Evolutionary conservation across 2,797 vertebrate species (phyloP), one percentile per base, ranked within the genome.

Genomic region (Oryzias dopingdopingensis): DNA sequence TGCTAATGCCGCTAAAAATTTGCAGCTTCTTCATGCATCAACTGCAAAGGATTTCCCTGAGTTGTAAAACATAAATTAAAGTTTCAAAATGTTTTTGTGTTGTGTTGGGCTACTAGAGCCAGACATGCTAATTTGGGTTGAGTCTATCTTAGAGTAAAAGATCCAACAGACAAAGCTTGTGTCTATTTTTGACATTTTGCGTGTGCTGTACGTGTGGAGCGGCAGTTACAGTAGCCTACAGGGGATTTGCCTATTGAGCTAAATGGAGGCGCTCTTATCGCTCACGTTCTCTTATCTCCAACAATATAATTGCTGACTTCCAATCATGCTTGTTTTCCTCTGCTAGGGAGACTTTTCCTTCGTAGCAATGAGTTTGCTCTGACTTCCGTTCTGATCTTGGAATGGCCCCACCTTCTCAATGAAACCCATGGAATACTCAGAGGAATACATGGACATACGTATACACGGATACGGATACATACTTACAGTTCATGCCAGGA

Each of bases 191-290:
- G 59, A 64, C 20, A 62, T 4, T 59, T 52, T 83, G 87, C 85
- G 75, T 90, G 90, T 86, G 90, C 86, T 86, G 74, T 92, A 83
- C 86, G 89, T 91, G 90, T 91, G 86, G 86, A 91, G 79, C 62
- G 69, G 81, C 85, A 88, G 86, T 87, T 86, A 84, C 51, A 24
- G 58, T 47, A 56, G 57, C 81, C 88, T 67, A 58, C 59, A 20
- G 88, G 89, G 90, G 86, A 85, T 88, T 80, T 67, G 70, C 53
- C 69, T 63, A 56, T 77, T 85, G 73, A 79, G 76, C 79, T 76
- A 82, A 90, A 89, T 87, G 67, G 47, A 81, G 79, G 69, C 74
- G 46, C 64, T 62, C 85, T 90, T 88, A 91, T 92, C 89, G 71
- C 70, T 52, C 45, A 60, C 52, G 45, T 66, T 57, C 59, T 23